Conservation (phyloP, 2,113 vertebrate genomes). For the Sakesphorus luctuosus region DNA sequence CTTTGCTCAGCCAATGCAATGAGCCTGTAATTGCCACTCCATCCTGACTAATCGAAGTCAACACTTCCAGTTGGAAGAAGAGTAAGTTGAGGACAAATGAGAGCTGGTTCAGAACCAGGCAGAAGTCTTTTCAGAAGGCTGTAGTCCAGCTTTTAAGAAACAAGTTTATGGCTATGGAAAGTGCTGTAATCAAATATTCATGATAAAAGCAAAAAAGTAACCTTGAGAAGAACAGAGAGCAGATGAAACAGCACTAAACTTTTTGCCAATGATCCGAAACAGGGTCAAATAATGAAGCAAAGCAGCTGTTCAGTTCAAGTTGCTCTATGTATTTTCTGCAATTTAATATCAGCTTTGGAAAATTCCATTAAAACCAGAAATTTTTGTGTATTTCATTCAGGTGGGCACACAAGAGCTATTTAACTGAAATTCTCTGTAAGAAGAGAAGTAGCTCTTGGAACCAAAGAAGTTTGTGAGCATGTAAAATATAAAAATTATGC, state of each 20-base stretch:
- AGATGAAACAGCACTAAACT: neutral
- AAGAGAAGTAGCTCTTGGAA: neutral
- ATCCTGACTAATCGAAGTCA: neutral
- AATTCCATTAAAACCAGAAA: neutral
- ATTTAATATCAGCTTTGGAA: neutral
- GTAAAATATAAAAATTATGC: neutral
- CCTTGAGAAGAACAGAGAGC: neutral
- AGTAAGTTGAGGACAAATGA: neutral
- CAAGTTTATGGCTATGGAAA: neutral
- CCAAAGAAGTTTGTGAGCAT: neutral
- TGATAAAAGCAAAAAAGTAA: neutral
- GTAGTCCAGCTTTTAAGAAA: neutral
- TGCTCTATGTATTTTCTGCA: neutral
- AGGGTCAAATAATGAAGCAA: slow-evolving; percentile 17
- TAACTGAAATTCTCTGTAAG: neutral
- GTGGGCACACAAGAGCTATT: neutral
- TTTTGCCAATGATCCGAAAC: neutral
- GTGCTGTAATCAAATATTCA: neutral
- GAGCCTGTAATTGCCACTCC: neutral
- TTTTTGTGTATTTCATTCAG: neutral
- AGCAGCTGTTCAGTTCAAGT: neutral
- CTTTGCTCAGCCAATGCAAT: neutral
- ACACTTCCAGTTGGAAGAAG: neutral
- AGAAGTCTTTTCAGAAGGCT: neutral
- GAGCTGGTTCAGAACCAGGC: neutral